Base-by-base conservation (phyloP, 2,888 invertebrate genomes). In the Chaetogeoica ovagalla region DNA sequence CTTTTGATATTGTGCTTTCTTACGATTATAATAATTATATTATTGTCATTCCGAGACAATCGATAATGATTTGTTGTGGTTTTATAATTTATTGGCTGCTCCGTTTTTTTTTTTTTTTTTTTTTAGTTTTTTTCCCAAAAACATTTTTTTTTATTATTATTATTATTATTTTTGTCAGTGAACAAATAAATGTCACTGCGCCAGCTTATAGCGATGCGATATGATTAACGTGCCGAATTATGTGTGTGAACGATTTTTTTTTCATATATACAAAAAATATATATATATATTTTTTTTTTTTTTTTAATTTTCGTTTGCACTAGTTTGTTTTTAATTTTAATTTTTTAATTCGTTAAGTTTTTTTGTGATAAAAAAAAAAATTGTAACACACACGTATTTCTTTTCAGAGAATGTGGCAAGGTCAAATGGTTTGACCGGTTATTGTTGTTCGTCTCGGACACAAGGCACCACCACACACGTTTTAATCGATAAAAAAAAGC, bases 201-300 rank as follows among this genome's bases (percentile, higher is more conserved):
- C 4, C 60, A 39, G 77, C 77, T 77, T 77, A 52, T 48, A 11
- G 48, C 48, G 48, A 48, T 77, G 77, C 77, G 69, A 62, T 60
- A 68, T 77, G 69, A 62, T 48, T 74, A 74, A 73, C 63, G 63
- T 62, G 62, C n/a, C 23, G 60, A 60, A 60, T 23, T 43, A 84
- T 82, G 76, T 83, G 83, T 83, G 81, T 84, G 79, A 65, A 76
- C 69, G 81, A 82, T 37, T 70, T 65, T 66, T 75, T 82, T 68
- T 73, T 81, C 4, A 30, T 30, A 30, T 30, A 30, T 30, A 30
- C 30, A 30, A 30, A 2, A 30, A 30, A 30, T 30, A 30, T 30
- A 30, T 30, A 30, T 30, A 30, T 30, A 30, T 30, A 30, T 30
- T 30, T 30, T 72, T 82, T 60, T 63, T 71, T 74, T 77, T 73